Conservation (phyloP, 2,797 vertebrate species). For the Vespertilio murinus region DNA sequence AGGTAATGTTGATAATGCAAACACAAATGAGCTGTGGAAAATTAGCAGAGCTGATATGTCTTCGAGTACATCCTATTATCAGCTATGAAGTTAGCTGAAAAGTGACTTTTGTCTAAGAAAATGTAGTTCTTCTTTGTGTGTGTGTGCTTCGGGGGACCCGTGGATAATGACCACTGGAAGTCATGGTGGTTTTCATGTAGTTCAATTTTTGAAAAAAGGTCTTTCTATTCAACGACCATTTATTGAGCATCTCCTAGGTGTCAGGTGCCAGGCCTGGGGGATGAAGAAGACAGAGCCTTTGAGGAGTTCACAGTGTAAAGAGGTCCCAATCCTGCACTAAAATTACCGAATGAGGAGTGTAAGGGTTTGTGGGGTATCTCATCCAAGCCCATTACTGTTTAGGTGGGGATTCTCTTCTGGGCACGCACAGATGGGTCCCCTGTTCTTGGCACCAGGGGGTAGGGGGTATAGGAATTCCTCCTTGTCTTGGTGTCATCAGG, state of each 20-base stretch:
- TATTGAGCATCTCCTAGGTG: neutral
- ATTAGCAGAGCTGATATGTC: neutral
- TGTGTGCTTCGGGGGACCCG: neutral
- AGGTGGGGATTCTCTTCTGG: neutral
- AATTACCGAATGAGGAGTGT: neutral
- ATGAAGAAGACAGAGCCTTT: neutral
- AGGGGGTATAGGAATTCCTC: fast-evolving
- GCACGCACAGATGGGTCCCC: no score
- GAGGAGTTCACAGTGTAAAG: neutral
- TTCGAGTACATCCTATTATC: neutral
- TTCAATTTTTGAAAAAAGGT: neutral
- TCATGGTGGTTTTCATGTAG: neutral
- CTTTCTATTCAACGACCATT: neutral
- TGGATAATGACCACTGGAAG: fast-evolving
- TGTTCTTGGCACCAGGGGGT: fast-evolving
- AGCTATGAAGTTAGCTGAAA: neutral
- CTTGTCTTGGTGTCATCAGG: neutral
- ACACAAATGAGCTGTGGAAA: neutral
- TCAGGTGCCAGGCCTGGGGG: neutral
- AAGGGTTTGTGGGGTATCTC: neutral
- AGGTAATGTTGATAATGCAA: neutral
- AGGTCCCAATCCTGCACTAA: neutral
- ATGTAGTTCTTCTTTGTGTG: neutral
- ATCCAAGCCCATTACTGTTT: neutral
- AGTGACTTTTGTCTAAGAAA: conserved; percentile 4